Evolutionary conservation across 2,888 invertebrate genomes (phyloP), one percentile per base, ranked within the genome.

Genomic region (Brachynemurus nebulosus): DNA sequence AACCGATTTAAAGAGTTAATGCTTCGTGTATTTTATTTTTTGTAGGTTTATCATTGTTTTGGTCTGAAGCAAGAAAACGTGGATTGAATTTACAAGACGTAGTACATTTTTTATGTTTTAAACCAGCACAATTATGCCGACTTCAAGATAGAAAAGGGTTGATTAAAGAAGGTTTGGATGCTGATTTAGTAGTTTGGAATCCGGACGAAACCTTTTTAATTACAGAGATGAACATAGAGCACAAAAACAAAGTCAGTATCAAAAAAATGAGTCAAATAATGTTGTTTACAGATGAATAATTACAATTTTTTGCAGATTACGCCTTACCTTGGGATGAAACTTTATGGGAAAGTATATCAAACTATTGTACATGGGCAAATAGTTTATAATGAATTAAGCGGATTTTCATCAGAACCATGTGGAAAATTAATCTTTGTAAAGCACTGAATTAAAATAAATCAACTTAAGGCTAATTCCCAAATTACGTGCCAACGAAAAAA

Each of bases 111-210:
- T 64, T 83, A 61, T 75, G 76, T 46, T 57, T 62, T 12, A 71
- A 68, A 17, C 78, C 82, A 0, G 78, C 82, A 0, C 62, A 65
- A 47, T 60, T 83, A 2, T 76, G 77, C 50, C 74, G 77, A 1
- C 60, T 83, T 16, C 67, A 74, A 44, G 54, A 67, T 12, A 60
- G 64, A 2, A 84, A 84, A 59, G 80, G 82, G 1, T 65, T 69
- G 45, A 61, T 84, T 20, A 64, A 65, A 38, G 65, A 66, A 4
- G 80, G 79, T 4, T 70, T 70, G 42, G 81, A 84, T 54, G 84
- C 81, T 0, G 84, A 84, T 57, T 70, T 84, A 37, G 75, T 83
- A 41, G 69, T 80, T 49, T 83, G 82, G 68, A 71, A 80, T 59
- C 78, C 82, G 1, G 72, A 79, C 3, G 70, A 69, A 37, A 65